Base-by-base conservation (phyloP, 2,888 invertebrate genomes). In the Notodonta ziczac region DNA sequence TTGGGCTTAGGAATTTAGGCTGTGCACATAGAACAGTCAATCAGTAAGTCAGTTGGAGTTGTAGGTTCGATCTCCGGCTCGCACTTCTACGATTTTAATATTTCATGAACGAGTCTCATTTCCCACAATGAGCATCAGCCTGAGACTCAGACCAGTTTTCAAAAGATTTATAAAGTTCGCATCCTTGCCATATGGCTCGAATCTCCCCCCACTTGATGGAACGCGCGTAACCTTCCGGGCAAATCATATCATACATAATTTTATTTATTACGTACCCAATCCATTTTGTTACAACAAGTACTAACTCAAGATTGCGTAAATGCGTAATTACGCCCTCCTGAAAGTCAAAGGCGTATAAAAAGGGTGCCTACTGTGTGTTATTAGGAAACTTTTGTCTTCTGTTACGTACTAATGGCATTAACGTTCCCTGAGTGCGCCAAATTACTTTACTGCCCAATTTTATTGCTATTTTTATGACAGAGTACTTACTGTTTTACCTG, bases 371-470 rank as follows among this genome's bases (percentile, higher is more conserved):
- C 56, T 14, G 14, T 40, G 50, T 60, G 46, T 69, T 71, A 69
- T 66, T 70, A 63, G 61, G 48, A 16, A 74, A 74, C 68, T 74
- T 74, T 54, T 63, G 57, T 67, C 65, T 61, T 67, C 63, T 70
- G 67, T 72, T 60, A 56, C 40, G 44, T 39, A 56, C 51, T 60
- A 57, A 72, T 57, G 54, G 50, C 63, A 63, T 42, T 67, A 68
- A 67, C 40, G 67, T 59, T 58, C 59, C 54, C 61, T 62, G 40
- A 53, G 56, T 63, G 66, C 60, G 63, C 66, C 55, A 57, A 70
- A 62, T 66, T 57, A 60, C 39, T 67, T 67, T 70, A 70, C 65
- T 68, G 63, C 56, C 56, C 58, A 68, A 63, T 67, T 69, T 66
- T 72, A 68, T 68, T 64, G 57, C 60, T 61, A 63, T 62, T 70